Evolutionary conservation across 2,113 vertebrate genomes (phyloP), one percentile per base, ranked within the genome.

Genomic region (Platichthys flesus): DNA sequence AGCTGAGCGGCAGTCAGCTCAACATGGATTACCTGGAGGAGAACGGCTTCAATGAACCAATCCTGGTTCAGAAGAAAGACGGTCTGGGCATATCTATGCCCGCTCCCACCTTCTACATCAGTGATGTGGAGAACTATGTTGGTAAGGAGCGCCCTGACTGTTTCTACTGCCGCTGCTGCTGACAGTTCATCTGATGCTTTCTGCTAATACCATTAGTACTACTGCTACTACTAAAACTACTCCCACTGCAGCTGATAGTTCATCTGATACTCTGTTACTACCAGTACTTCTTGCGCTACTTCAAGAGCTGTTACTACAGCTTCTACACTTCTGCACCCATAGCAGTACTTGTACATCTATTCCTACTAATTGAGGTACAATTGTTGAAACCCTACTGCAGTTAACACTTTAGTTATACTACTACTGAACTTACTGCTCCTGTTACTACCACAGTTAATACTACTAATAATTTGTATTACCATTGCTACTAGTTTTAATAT

Each of bases 81-180:
- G 98, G 97, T 0, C 87, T 99, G 87, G 97, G 97, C 2, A 88
- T 99, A 90, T 92, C 96, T 0, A 95, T 99, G 81, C 97, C 97
- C 0, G 95, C 98, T 0, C 96, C 97, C n/a, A 98, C 97, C 8
- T 99, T 99, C 92, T 99, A 98, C 10, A 97, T 99, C 91, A 99
- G 97, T 0, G 98, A 99, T 0, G 97, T 99, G 0, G 98, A 99
- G 88, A 99, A 99, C 93, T 97, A 99, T 0, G 97, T 99, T 0
- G 98, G 97, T 98, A 89, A 76, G 97, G 35, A 47, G 12, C 18
- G 93, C 47, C 31, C 10, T 20, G 15, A 42, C 2, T 12, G 40
- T 42, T 18, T 4, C 20, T 28, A 20, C 42, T 57, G 3, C 2
- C 24, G 2, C 20, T 7, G 4, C 47, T 40, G 18, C 35, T 15